A percentile compares a stretch with the other conserved stretches of the same genome.
Evolutionary conservation across 2,797 vertebrate genomes (phyloP).

Genomic region (Heliangelus exortis): DNA sequence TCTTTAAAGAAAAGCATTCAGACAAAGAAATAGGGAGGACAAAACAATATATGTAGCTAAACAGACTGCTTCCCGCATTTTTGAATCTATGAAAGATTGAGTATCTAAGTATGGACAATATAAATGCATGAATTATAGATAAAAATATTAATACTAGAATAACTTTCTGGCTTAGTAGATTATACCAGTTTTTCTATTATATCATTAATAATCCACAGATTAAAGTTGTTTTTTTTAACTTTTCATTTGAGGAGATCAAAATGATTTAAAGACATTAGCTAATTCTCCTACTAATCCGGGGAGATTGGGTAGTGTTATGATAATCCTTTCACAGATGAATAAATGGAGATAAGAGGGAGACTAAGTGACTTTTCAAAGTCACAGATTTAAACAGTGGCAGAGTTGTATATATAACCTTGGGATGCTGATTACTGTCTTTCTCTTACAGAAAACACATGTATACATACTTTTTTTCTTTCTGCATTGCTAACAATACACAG

Average conservation of each 20-base stretch:
- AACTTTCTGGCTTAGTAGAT: conserved; percentile 7
- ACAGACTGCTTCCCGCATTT: not conserved
- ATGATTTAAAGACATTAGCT: conserved; percentile 61
- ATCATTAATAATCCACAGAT: conserved; percentile 49
- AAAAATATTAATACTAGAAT: conserved; percentile 9
- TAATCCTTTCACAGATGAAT: conserved; percentile 70
- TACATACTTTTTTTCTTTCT: not conserved
- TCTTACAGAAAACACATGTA: not conserved
- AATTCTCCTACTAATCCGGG: conserved; percentile 60
- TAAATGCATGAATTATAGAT: not conserved
- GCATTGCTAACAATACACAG: not conserved
- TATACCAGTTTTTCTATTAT: conserved; percentile 24
- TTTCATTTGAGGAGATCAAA: conserved; percentile 54
- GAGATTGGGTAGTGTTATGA: conserved; percentile 57
- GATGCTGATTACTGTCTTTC: conserved; percentile 14
- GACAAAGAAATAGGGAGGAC: not conserved
- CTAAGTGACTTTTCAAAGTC: conserved; percentile 65
- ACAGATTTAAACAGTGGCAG: conserved; percentile 25
- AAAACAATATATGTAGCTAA: not conserved
- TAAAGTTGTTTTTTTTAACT: conserved; percentile 12
- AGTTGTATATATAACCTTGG: conserved; percentile 39
- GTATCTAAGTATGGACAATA: not conserved
- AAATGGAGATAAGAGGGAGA: conserved; percentile 59
- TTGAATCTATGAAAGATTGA: not conserved
- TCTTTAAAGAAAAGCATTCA: conserved; percentile 1